A percentile compares a stretch with the other conserved stretches of the same genome.
phyloP scores from a whole-genome alignment of 1,140 invertebrate genomes.

The Centruroides vittatus region DNA sequence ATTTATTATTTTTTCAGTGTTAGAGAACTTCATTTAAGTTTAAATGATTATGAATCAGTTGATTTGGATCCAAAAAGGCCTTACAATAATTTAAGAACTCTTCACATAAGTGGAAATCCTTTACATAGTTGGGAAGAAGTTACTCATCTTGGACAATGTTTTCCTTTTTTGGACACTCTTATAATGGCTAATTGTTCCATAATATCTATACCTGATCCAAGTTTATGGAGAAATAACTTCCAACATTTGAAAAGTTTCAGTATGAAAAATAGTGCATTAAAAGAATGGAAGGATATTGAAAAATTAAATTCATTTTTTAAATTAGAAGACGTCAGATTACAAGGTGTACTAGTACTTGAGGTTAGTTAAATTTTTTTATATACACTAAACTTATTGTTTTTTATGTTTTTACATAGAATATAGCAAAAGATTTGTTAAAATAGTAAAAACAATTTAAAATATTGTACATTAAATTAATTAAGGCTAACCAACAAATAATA shows the following conservation, averaged over 20 bases:
- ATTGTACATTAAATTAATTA: too few relatives aligned
- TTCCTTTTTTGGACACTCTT: slow-evolving; percentile 67
- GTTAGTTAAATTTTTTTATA: slow-evolving; percentile 28
- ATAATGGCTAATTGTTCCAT: slow-evolving; percentile 74
- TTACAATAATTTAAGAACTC: slow-evolving; percentile 49
- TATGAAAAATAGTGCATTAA: slow-evolving; percentile 62
- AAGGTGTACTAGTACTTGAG: slow-evolving; percentile 39
- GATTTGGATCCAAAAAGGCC: slow-evolving; percentile 36
- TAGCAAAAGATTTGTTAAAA: too few relatives aligned
- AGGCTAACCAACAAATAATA: too few relatives aligned
- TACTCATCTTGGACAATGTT: slow-evolving; percentile 53
- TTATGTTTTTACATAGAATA: too few relatives aligned
- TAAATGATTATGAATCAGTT: slow-evolving; percentile 59
- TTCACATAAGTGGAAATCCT: slow-evolving; percentile 46
- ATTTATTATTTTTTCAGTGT: slow-evolving; percentile 34
- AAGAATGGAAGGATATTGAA: slow-evolving; percentile 76
- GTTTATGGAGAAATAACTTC: slow-evolving; percentile 29
- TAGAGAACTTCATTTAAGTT: slow-evolving; percentile 76
- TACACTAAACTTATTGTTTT: too few relatives aligned
- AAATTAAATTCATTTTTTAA: slow-evolving; percentile 61
- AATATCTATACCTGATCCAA: slow-evolving; percentile 35
- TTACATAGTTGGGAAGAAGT: slow-evolving; percentile 66
- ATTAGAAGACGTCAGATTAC: slow-evolving; percentile 64
- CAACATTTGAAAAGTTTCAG: slow-evolving; percentile 60
- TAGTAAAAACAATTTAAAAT: too few relatives aligned